These are phyloP conservation scores for Knipowitschia caucasica DNA, from an alignment of 2,797 vertebrate species.

Conservation along the genomic window DNA sequence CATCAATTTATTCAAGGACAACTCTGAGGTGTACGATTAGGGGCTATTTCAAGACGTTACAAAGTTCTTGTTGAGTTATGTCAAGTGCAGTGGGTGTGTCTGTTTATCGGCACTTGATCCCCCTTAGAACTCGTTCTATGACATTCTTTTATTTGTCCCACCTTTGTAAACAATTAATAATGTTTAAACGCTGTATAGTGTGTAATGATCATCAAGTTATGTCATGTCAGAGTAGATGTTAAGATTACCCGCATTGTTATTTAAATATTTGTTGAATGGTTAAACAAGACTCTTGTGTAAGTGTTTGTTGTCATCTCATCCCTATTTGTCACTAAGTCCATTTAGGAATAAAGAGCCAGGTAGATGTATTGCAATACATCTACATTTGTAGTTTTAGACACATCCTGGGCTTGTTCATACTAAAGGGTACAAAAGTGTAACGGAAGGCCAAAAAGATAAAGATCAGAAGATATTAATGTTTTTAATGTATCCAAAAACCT, in stretches of 20 bases:
- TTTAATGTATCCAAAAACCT: too few relatives aligned
- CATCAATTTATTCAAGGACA: background rate
- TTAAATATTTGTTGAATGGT: slow-evolving; percentile 39
- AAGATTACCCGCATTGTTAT: slow-evolving; percentile 12
- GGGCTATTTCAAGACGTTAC: slow-evolving; percentile 15
- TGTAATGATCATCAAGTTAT: background rate
- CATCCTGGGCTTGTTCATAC: too few relatives aligned
- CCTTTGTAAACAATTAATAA: slow-evolving; percentile 11
- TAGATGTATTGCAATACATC: background rate
- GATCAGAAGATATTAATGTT: too few relatives aligned
- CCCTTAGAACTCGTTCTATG: slow-evolving; percentile 37
- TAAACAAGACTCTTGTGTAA: slow-evolving; percentile 31
- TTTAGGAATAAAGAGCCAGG: slow-evolving; percentile 26
- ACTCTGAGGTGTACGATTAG: slow-evolving; percentile 7
- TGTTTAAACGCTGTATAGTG: background rate
- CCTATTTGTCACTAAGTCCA: slow-evolving; percentile 39
- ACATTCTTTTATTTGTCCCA: slow-evolving; percentile 39
- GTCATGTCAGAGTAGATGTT: background rate
- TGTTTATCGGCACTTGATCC: slow-evolving; percentile 10
- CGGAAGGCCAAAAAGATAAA: too few relatives aligned
- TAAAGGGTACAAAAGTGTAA: too few relatives aligned
- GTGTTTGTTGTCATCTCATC: slow-evolving; percentile 33
- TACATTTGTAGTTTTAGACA: too few relatives aligned
- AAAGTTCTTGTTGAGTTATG: slow-evolving; percentile 32
- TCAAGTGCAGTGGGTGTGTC: slow-evolving; percentile 38